Evolutionary conservation across 2,797 vertebrate genomes (phyloP).

Genomic region (Helicolenus hilgendorfi): DNA sequence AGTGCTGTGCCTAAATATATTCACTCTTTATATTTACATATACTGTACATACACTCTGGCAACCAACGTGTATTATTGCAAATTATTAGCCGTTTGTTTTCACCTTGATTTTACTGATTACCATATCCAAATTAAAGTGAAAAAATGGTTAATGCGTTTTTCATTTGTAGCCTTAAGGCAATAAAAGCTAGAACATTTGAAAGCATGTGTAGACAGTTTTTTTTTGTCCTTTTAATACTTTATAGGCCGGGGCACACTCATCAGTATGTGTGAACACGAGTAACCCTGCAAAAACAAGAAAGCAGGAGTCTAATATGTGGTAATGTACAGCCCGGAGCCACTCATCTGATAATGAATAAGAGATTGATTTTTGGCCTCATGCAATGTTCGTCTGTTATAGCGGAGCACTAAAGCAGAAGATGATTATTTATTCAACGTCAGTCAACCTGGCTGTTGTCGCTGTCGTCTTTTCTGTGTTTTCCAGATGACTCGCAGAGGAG

Average conservation of each 20-base stretch:
- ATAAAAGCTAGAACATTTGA: neutral
- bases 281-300: constrained; percentile 16
- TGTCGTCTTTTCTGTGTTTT: constrained; percentile 11
- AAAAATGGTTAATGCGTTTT: constrained; percentile 1
- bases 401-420: constrained; percentile 4
- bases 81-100: neutral
- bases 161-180: neutral
- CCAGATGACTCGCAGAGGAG: neutral
- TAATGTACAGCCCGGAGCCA: constrained; percentile 42
- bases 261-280: constrained; percentile 32
- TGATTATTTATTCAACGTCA: neutral
- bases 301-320: constrained; percentile 18
- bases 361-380: constrained; percentile 31
- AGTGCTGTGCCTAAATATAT: neutral
- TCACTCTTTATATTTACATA: neutral
- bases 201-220: neutral
- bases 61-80: neutral
- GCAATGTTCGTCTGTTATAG: constrained; percentile 14
- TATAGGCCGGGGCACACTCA: neutral
- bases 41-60: neutral
- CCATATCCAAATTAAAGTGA: constrained; percentile 1
- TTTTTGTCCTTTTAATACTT: neutral
- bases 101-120: constrained; percentile 17
- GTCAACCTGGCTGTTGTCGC: constrained; percentile 9
- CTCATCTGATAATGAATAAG: constrained; percentile 30